Base-by-base conservation (phyloP, 2,888 invertebrate species). In the Drosophila ustulata region DNA sequence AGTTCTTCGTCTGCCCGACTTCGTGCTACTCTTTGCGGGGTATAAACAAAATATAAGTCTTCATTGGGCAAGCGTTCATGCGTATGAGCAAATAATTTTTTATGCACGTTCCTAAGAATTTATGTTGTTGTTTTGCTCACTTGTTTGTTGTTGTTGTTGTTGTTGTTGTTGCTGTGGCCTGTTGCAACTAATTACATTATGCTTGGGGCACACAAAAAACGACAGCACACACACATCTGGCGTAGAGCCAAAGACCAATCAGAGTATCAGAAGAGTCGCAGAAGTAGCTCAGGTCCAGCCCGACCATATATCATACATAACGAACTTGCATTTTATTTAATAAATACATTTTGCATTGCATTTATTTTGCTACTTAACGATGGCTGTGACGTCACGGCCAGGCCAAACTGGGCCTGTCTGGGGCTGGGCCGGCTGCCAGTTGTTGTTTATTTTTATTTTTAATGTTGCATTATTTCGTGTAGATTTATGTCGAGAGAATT, bases 61-160 rank as follows among this genome's bases (percentile, higher is more conserved):
- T 61, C 55, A 62, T 69, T 77, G 65, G 34, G 32, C 64, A 55
- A 64, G 65, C 71, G 43, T 64, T 62, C 49, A 70, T 75, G 78
- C 75, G 63, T 80, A 50, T 51, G 13, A 59, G 58, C 58, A 75
- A 75, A 83, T 78, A 65, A 78, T 75, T 81, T 81, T 75, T 57
- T 73, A 82, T 65, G 56, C 61, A 65, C 56, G 37, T 72, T 78
- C 53, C n/a, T 23, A 26, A 43, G 47, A 67, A 75, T 73, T 72
- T 66, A 73, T 56, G 26, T 23, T 41, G 23, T 45, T 34, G 37
- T 46, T 53, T n/a, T 45, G 47, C 28, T 50, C 46, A 50, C 56
- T 55, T 68, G 39, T 64, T 72, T 75, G 61, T 71, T 74, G 52
- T 46, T 50, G 52, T 46, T 66, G 32, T 66, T 28, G 28, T 28